Conservation (phyloP, 2,113 vertebrate species). For the Lichenostomus cassidix region DNA sequence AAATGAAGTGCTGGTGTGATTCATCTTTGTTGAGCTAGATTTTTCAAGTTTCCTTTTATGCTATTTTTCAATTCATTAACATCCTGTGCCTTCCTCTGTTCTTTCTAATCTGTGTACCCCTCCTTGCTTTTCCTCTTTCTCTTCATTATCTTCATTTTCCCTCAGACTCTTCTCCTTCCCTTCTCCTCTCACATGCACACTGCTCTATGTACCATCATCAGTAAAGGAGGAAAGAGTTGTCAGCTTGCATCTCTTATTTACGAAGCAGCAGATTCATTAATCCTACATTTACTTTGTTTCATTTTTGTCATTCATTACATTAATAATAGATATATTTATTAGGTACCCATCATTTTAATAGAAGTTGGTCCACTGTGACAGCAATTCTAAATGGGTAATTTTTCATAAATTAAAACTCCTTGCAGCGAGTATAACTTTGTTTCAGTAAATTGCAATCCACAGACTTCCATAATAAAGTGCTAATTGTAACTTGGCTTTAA, state of each 20-base stretch:
- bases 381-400: conserved; percentile 62
- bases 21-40: neutral
- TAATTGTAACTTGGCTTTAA: conserved; percentile 78
- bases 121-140: neutral
- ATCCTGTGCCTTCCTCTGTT: neutral
- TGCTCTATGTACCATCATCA: neutral
- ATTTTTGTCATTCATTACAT: conserved; percentile 16
- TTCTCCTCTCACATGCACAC: neutral
- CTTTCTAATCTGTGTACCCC: neutral
- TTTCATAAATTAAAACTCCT: conserved; percentile 74
- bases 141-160: neutral
- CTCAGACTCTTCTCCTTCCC: neutral
- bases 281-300: conserved; percentile 3
- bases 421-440: conserved; percentile 60
- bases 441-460: conserved; percentile 69
- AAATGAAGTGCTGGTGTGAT: neutral
- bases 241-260: neutral
- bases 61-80: neutral
- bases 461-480: conserved; percentile 70
- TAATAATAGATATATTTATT: conserved; percentile 46
- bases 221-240: neutral
- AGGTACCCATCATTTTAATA: conserved; percentile 49
- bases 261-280: neutral
- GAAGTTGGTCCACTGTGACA: conserved; percentile 52
- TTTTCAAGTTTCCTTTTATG: neutral